phyloP scores from a whole-genome alignment of 2,888 invertebrate genomes.

The Cistogaster globosa region DNA sequence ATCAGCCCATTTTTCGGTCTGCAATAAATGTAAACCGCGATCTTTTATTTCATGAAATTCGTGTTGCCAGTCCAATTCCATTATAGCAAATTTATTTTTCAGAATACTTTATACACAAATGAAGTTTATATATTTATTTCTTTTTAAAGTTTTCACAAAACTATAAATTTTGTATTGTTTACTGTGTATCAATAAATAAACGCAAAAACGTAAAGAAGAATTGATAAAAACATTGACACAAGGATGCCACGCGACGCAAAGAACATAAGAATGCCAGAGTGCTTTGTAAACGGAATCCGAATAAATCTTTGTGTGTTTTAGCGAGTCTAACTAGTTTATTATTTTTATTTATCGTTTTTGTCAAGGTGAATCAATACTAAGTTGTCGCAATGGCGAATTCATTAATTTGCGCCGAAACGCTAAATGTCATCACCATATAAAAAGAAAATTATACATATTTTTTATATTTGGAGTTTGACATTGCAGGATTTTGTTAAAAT shows the following conservation, averaged over 20 bases:
- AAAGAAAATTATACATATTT: too few relatives aligned
- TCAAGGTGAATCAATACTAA: too few relatives aligned
- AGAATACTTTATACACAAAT: background rate
- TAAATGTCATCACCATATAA: too few relatives aligned
- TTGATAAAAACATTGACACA: slow-evolving; percentile 22
- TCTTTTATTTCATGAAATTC: slow-evolving; percentile 86
- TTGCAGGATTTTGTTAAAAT: too few relatives aligned
- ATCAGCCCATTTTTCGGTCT: slow-evolving; percentile 92
- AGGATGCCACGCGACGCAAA: background rate
- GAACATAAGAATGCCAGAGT: background rate
- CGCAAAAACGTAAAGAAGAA: slow-evolving; percentile 23
- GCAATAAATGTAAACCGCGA: slow-evolving; percentile 88
- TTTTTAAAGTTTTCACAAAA: slow-evolving; percentile 15
- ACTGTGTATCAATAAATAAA: slow-evolving; percentile 43
- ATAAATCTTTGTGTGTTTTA: too few relatives aligned
- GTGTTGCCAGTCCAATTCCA: slow-evolving; percentile 89
- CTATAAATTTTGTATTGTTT: slow-evolving; percentile 30
- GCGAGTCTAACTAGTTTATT: too few relatives aligned
- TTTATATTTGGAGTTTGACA: too few relatives aligned
- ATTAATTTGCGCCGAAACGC: too few relatives aligned
- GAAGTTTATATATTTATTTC: background rate
- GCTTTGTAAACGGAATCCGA: too few relatives aligned
- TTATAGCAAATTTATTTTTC: slow-evolving; percentile 53
- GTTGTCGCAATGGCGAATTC: too few relatives aligned
- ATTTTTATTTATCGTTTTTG: too few relatives aligned